Percentiles rank a stretch among this genome's conserved stretches.
Evolutionary conservation across 2,797 vertebrate genomes (phyloP).

Genomic region (Sebastes nivosus): DNA sequence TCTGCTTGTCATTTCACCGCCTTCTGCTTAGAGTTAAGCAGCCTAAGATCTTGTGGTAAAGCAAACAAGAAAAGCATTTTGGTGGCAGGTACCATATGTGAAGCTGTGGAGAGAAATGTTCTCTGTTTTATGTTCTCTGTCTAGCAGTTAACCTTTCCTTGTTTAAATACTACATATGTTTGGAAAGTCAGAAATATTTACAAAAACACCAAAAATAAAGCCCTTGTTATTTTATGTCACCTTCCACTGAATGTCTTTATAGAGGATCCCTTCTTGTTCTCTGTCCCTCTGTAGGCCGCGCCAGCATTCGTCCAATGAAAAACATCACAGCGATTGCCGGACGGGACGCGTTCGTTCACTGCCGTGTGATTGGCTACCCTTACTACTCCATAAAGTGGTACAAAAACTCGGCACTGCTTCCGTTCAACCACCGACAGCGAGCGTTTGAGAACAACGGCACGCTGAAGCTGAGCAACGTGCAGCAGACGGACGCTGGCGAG

Average conservation of each 20-base stretch:
- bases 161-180: background rate
- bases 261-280: constrained; percentile 74
- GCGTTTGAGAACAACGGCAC: constrained; percentile 99
- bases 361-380: constrained; percentile 96
- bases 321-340: constrained; percentile 98
- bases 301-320: constrained; percentile 98
- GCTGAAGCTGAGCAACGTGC: constrained; percentile 94
- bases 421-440: constrained; percentile 97
- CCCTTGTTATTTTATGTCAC: constrained; percentile 17
- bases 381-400: constrained; percentile 99
- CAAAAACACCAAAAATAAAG: constrained; percentile 34
- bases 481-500: constrained; percentile 95
- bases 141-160: background rate
- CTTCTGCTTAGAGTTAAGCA: constrained; percentile 37
- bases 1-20: constrained; percentile 45
- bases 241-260: constrained; percentile 76
- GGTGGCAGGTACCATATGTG: constrained; percentile 6
- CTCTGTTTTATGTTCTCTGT: constrained; percentile 11
- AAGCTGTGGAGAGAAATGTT: constrained; percentile 1
- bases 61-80: constrained; percentile 34
- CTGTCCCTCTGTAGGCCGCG: constrained; percentile 86
- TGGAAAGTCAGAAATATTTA: background rate
- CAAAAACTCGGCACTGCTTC: constrained; percentile 96
- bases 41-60: constrained; percentile 28
- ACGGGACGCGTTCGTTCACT: constrained; percentile 96